phyloP scores from a whole-genome alignment of 2,888 invertebrate genomes.

The Chymomyza procnemis region DNA sequence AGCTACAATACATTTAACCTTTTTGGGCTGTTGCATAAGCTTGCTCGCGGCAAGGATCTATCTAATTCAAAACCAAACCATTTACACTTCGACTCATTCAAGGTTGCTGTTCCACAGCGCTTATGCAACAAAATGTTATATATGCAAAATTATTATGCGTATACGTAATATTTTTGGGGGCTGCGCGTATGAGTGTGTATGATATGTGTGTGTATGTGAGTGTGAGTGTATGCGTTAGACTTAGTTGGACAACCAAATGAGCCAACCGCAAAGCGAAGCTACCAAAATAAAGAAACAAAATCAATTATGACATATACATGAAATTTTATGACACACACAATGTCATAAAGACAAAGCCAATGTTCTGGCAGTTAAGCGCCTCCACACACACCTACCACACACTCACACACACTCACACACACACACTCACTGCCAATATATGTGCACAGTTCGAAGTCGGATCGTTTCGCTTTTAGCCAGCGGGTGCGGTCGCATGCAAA shows the following conservation, averaged over 20 bases:
- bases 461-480: neutral
- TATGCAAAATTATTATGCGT: neutral
- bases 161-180: constrained; percentile 1
- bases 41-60: neutral
- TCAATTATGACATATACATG: constrained; percentile 15
- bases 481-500: constrained; percentile 3
- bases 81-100: neutral
- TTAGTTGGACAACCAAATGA: constrained; percentile 4
- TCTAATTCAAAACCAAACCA: neutral
- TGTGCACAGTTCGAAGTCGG: neutral
- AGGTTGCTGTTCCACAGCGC: neutral
- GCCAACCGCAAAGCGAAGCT: neutral
- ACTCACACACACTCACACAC: too few species aligned
- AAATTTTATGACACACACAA: constrained; percentile 12
- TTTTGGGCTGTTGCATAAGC: too few species aligned
- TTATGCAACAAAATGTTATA: neutral
- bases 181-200: neutral
- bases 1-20: too few species aligned
- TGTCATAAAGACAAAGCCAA: neutral
- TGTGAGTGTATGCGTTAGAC: neutral
- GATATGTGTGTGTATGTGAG: neutral
- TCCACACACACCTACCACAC: too few species aligned
- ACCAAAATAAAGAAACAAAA: constrained; percentile 4
- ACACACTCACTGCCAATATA: neutral
- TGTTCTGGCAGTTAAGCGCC: neutral